These are phyloP conservation scores for Oryzias javanicus DNA, from an alignment of 2,113 vertebrate species.

Conservation along the genomic window DNA sequence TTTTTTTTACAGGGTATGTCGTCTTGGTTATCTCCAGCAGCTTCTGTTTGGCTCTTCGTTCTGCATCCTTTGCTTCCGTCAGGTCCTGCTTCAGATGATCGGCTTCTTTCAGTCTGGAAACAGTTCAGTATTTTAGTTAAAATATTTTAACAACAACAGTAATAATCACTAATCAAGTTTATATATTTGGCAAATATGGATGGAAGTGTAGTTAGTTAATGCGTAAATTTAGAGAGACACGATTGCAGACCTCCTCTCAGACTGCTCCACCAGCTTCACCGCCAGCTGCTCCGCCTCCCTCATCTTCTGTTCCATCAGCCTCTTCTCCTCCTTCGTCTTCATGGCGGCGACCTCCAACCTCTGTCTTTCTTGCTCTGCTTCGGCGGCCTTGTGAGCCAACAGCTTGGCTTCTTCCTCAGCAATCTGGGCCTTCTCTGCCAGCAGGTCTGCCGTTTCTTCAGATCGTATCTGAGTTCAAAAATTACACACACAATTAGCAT, in stretches of 20 bases:
- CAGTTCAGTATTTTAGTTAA: not conserved
- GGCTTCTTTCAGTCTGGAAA: conserved; percentile 85
- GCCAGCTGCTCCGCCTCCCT: conserved; percentile 89
- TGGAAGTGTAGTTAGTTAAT: too few relatives aligned
- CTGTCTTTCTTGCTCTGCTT: conserved; percentile 89
- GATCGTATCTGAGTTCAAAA: conserved; percentile 79
- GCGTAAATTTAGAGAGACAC: not conserved
- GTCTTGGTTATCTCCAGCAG: conserved; percentile 85
- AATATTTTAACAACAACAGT: too few relatives aligned
- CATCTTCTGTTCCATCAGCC: conserved; percentile 95
- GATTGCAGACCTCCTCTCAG: conserved; percentile 82
- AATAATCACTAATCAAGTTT: too few relatives aligned
- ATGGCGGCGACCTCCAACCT: conserved; percentile 87
- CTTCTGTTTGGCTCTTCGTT: conserved; percentile 86
- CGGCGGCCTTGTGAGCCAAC: conserved; percentile 89
- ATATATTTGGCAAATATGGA: too few relatives aligned
- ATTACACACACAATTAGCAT: not conserved
- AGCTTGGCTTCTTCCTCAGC: conserved; percentile 92
- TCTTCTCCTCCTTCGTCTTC: conserved; percentile 90
- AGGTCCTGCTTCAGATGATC: conserved; percentile 91
- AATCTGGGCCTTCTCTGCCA: conserved; percentile 94
- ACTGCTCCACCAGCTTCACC: conserved; percentile 90
- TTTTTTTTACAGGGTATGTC: conserved; percentile 78
- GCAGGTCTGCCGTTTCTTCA: conserved; percentile 87
- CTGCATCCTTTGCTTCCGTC: conserved; percentile 87